Evolutionary conservation across 1,140 invertebrate species (phyloP), one percentile per base, ranked within the genome.

Genomic region (Caenorhabditis latens): DNA sequence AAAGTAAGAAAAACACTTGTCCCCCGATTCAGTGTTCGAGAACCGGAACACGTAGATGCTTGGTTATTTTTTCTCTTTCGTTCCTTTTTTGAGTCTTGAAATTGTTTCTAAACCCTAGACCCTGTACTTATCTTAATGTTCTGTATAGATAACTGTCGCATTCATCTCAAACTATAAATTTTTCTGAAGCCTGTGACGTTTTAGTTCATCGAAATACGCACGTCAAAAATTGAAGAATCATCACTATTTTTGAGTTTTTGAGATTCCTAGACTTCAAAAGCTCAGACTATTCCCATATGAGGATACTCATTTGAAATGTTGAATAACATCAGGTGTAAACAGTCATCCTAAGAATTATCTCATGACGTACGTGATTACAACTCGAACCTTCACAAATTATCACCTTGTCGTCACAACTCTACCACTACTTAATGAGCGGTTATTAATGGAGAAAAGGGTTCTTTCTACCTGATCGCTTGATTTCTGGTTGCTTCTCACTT

Each of bases 401-500:
- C 24, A 65, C 9, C 24, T 65, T 65, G 63, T 65, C 63, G 40
- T 65, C 61, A 40, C 9, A 40, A 40, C 32, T n/a, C 8, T 1
- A 8, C n/a, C 2, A 40, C 24, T 40, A 65, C 42, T 21, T 79
- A 79, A 79, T 79, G 46, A 21, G 14, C 24, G 46, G 7, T 24
- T 50, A 53, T 4, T 32, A 4, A 11, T 24, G 6, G 19, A 79
- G 19, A 71, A 14, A 19, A 6, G 2, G 40, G 21, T 65, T 65
- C 43, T 4, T 21, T 11, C 19, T 71, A 46, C 65, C 43, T 46
- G 43, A 43, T n/a, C n/a, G 13, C 43, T 71, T 19, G 40, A 42
- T 67, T 67, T 67, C 19, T 79, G 71, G 46, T 67, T 14, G 24
- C n/a, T 24, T 50, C 19, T 79, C 46, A 50, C 40, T 79, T 79